These are phyloP conservation scores for Tympanuchus pallidicinctus DNA, from an alignment of 2,113 vertebrate species.

Conservation along the genomic window DNA sequence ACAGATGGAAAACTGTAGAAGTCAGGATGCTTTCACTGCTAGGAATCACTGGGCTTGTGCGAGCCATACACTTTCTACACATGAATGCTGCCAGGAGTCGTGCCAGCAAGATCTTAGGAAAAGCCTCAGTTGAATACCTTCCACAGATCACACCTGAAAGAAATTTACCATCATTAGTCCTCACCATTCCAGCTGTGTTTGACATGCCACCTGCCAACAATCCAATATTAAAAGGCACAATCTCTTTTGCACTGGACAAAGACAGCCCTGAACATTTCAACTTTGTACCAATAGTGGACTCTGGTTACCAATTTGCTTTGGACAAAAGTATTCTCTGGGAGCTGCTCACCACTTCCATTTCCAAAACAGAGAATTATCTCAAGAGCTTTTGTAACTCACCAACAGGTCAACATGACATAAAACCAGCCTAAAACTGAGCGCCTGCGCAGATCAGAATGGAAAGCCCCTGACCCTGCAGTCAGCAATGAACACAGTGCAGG, in stretches of 20 bases:
- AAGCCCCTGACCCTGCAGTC: not conserved
- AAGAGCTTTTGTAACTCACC: not conserved
- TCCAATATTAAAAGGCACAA: not conserved
- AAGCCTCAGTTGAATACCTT: not conserved
- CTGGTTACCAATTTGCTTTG: not conserved
- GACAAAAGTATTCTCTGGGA: not conserved
- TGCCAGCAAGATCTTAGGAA: not conserved
- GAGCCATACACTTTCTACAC: not conserved
- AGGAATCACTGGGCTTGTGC: not conserved
- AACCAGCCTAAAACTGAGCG: not conserved
- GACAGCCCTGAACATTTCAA: not conserved
- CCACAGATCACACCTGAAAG: not conserved
- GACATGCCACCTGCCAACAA: not conserved
- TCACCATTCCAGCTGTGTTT: not conserved
- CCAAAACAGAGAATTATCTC: not conserved
- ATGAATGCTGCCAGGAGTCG: not conserved
- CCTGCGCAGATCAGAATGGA: not conserved
- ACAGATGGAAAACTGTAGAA: not conserved
- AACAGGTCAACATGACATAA: not conserved
- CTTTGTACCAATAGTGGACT: not conserved
- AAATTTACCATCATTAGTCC: not conserved
- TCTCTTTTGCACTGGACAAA: not conserved
- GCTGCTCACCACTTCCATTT: not conserved
- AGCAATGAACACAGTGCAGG: not conserved
- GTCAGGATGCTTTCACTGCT: not conserved